Evolutionary conservation across 2,113 vertebrate species (phyloP), one percentile per base, ranked within the genome.

Genomic region (Caloenas nicobarica): DNA sequence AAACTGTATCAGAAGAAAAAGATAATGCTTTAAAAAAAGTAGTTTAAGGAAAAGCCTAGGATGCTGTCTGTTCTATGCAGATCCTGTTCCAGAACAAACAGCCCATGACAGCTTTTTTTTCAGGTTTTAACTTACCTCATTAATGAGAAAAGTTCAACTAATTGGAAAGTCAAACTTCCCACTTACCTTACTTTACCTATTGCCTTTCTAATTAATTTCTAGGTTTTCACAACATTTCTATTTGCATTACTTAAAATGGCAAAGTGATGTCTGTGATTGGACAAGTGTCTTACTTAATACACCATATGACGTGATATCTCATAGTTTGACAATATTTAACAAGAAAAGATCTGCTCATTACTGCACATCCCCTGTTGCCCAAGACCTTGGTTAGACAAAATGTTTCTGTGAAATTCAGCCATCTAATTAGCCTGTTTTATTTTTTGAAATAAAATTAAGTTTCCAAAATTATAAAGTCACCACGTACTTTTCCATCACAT

Each of bases 121-220:
- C 10, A 46, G 25, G 40, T 70, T 94, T 44, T 23, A 58, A 25
- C 23, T 69, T 79, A 61, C 19, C 36, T 87, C 62, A 51, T 92
- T 91, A 91, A 92, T 13, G 57, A 81, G 50, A 88, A 93, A 82
- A 93, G 28, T 65, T 71, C 17, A 22, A 58, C n/a, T 93, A 96
- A 94, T 23, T 94, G 42, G 33, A 44, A 83, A 93, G 86, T 62
- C 90, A 88, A 56, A 69, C 64, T 66, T 89, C 16, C 13, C 44
- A 54, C n/a, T 60, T 65, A 57, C 16, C 15, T 80, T 60, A 19
- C 26, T 72, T 66, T 53, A 82, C 33, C 51, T 81, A 64, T 40
- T 51, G 69, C 66, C n/a, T 54, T 91, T 93, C 74, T 93, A 94
- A 94, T 40, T n/a, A 93, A 91, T 77, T 62, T 69, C n/a, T 68